Conservation (phyloP, 1,140 invertebrate genomes). For the Campodea augens region DNA sequence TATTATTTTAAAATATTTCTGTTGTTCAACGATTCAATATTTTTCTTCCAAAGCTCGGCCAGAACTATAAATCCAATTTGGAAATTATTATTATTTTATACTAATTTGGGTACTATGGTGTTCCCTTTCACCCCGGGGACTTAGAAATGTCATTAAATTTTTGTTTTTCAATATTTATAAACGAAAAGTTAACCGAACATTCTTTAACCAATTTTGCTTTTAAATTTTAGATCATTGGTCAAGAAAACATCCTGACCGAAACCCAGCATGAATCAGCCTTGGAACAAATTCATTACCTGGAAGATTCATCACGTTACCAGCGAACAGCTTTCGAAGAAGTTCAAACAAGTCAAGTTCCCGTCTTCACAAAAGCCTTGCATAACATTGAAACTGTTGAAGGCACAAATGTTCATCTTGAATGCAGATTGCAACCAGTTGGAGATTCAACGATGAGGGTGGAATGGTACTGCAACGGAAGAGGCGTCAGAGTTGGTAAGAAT, state of each 20-base stretch:
- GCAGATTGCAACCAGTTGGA: conserved; percentile 77
- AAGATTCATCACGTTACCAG: conserved; percentile 57
- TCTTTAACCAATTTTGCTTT: no score
- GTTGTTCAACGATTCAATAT: no score
- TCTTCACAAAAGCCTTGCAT: conserved; percentile 68
- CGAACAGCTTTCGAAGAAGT: conserved; percentile 53
- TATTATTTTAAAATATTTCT: no score
- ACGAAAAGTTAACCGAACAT: no score
- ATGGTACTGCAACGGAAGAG: conserved; percentile 88
- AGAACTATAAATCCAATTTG: no score
- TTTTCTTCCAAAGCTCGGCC: no score
- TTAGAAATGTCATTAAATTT: no score
- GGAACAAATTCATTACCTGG: conserved; percentile 85
- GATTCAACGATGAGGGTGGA: conserved; percentile 90
- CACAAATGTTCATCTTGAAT: conserved; percentile 82
- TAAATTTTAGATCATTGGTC: conserved; percentile 36
- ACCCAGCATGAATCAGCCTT: conserved; percentile 87
- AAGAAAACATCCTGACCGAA: conserved; percentile 74
- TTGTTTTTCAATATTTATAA: no score
- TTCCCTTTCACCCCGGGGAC: no score
- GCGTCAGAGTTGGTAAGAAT: conserved; percentile 43
- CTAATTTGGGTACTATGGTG: no score
- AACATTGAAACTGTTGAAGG: conserved; percentile 82
- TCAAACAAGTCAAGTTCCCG: conserved; percentile 57
- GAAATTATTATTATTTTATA: no score